Evolutionary conservation across 2,888 invertebrate genomes (phyloP), one percentile per base, ranked within the genome.

Genomic region (Lampropteryx suffumata): DNA sequence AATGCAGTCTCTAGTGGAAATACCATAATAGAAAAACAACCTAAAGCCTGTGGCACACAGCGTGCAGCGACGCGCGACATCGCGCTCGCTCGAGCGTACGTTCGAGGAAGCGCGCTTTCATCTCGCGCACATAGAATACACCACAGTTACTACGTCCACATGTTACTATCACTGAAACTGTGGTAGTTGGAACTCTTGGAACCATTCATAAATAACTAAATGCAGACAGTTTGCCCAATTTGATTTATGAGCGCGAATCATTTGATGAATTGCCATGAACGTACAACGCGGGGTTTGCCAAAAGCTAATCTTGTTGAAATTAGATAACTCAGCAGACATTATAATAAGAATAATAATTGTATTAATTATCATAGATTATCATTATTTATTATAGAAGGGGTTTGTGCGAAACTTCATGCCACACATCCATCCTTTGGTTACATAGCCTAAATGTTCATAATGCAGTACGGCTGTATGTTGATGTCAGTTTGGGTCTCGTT

Each of bases 51-150:
- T 48, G 71, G 54, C 54, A 63, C 62, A 73, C 63, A 61, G 63
- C 64, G 67, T 54, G 65, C 61, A 65, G 55, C 62, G 54, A 62
- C 67, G 68, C 57, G 65, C 61, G 65, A 54, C 60, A 48, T 63
- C 60, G 52, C 54, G 52, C 57, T 52, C 69, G 65, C 60, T 62
- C 71, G 63, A 61, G 57, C 75, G 65, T 63, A 24, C 49, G 64
- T 77, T 78, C 79, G 62, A 53, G 54, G 80, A 78, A 80, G 41
- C 57, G 42, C 62, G 56, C 79, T 79, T 78, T 79, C 77, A 80
- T 74, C 65, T 74, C 54, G 5, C 54, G 4, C 41, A 39, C 44
- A 40, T 2, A 2, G 34, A 39, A 49, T 32, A 43, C 26, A 14
- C 2, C 11, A 30, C 28, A 30, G 8, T 24, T 3, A 30, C 30